Evolutionary conservation across 1,140 invertebrate genomes (phyloP), one percentile per base, ranked within the genome.

Genomic region (Cherax quadricarinatus): DNA sequence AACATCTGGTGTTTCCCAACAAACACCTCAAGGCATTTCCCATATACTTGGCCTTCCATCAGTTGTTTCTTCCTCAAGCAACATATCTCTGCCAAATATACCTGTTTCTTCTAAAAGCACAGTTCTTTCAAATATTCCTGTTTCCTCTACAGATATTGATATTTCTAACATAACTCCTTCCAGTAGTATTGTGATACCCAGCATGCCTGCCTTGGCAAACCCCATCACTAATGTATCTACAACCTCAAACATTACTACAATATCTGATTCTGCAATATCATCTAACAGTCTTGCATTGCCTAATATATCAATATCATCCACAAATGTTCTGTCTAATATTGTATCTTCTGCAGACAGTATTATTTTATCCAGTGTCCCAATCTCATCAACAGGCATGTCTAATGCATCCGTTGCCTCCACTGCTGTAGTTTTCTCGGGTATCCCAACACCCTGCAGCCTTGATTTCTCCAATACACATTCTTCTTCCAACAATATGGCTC

Each of bases 31-130:
- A 53, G 82, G 73, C 24, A 57, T 90, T 24, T 14, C 81, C 30
- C 82, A 85, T 48, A 85, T 90, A 49, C 70, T 90, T 41, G 81
- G 88, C 57, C 81, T 90, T 90, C 62, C 88, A 41, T 90, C 88
- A 9, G 30, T 78, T 41, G 5, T 18, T 78, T 79, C 86, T 80
- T 62, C 82, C 30, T 7, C 48, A 16, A 24, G n/a, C 85, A 87
- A 24, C 18, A 78, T 49, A 3, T 21, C 70, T 12, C 70, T 78
- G 10, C 4, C 81, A 60, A 51, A 51, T 75, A 41, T 84, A 30
- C 62, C 81, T 60, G 66, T 41, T 57, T 90, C 88, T 41, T 73
- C 80, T 3, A 57, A n/a, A 60, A 90, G 70, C 81, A 84, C 73
- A 41, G 48, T 85, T 48, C 82, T 83, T 53, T 41, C 80, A 16